phyloP scores from a whole-genome alignment of 1,140 invertebrate species.

The Magallana ariakensis region DNA sequence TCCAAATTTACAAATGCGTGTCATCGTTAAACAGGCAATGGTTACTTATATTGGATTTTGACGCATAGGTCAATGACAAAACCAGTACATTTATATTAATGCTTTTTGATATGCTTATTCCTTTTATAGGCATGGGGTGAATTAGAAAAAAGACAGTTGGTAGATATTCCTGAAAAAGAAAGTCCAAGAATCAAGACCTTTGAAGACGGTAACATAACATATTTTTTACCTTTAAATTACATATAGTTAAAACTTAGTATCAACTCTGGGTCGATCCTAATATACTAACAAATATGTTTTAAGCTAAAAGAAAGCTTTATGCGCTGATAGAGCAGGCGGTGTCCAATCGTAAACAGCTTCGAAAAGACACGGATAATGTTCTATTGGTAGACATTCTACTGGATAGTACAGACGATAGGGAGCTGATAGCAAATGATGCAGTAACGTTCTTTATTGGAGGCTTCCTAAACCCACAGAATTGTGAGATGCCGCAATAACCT shows the following conservation, averaged over 20 bases:
- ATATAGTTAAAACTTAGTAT: too few relatives aligned
- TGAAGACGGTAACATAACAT: slow-evolving; percentile 56
- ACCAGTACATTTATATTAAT: too few relatives aligned
- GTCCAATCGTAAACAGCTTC: slow-evolving; percentile 53
- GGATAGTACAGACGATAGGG: slow-evolving; percentile 61
- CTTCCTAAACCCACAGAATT: slow-evolving; percentile 73
- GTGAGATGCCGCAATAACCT: slow-evolving; percentile 56
- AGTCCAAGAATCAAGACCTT: slow-evolving; percentile 59
- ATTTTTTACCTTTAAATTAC: too few relatives aligned
- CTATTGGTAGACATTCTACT: slow-evolving; percentile 69
- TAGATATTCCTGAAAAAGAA: slow-evolving; percentile 57
- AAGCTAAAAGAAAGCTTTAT: slow-evolving; percentile 48
- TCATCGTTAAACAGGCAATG: too few relatives aligned
- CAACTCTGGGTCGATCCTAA: too few relatives aligned
- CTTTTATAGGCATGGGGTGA: slow-evolving; percentile 63
- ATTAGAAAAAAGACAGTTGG: slow-evolving; percentile 60
- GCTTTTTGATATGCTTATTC: too few relatives aligned
- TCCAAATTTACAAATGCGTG: neutral
- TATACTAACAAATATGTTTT: neutral
- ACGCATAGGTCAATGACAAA: too few relatives aligned
- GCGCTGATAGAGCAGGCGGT: slow-evolving; percentile 53
- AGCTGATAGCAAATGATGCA: slow-evolving; percentile 58
- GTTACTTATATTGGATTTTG: too few relatives aligned
- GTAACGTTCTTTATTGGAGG: slow-evolving; percentile 68
- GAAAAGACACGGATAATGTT: slow-evolving; percentile 54